These are phyloP conservation scores for Micromussa lordhowensis DNA, from an alignment of 92 coral and sea anemone species.

Conservation along the genomic window DNA sequence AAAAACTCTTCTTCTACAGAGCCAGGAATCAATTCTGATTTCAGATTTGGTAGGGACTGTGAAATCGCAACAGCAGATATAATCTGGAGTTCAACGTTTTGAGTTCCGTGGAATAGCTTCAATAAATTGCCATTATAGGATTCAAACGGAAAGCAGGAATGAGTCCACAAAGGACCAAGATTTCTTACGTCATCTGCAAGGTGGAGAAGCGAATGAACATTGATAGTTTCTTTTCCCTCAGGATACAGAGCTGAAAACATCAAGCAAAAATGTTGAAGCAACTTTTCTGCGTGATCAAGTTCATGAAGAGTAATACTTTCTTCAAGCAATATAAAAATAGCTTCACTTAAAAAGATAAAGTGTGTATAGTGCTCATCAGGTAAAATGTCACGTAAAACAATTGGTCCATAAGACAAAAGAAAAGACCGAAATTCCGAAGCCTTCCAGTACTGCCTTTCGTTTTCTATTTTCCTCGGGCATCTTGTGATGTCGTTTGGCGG, in stretches of 20 bases:
- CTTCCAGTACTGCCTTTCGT: too few species aligned
- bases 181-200: constrained; percentile 29
- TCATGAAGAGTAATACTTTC: too few species aligned
- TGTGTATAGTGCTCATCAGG: too few species aligned
- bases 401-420: constrained; percentile 51
- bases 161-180: constrained; percentile 33
- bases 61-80: too few species aligned
- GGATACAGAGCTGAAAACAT: too few species aligned
- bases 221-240: too few species aligned
- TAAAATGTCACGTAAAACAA: too few species aligned
- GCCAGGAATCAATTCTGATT: not conserved
- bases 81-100: not conserved
- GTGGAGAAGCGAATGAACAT: constrained; percentile 43
- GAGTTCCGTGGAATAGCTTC: constrained; percentile 24
- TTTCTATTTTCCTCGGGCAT: too few species aligned
- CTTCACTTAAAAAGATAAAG: constrained; percentile 31
- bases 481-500: too few species aligned
- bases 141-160: constrained; percentile 18
- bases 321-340: constrained; percentile 35
- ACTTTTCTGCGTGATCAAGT: too few species aligned
- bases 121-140: constrained; percentile 12
- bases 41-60: not conserved
- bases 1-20: not conserved
- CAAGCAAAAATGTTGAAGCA: too few species aligned
- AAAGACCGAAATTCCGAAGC: constrained; percentile 51